Evolutionary conservation across 2,113 vertebrate species (phyloP).

Genomic region (Actinemys pallida): DNA sequence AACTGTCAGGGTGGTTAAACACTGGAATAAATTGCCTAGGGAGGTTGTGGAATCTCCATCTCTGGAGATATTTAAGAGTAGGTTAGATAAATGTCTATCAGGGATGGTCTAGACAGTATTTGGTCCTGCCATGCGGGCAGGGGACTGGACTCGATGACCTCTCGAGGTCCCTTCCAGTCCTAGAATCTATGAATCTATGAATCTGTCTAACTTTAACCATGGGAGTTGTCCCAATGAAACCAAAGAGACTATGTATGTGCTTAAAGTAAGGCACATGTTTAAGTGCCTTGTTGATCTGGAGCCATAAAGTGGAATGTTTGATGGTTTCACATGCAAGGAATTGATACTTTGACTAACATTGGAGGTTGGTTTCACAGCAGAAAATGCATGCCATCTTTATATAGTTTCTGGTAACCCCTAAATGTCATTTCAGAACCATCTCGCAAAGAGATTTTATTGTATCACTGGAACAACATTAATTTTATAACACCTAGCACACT

Average conservation of each 20-base stretch:
- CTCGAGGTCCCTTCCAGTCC: no score
- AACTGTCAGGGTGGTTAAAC: no score
- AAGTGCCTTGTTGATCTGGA: not conserved
- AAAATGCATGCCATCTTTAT: fast-evolving
- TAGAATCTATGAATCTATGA: no score
- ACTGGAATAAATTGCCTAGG: no score
- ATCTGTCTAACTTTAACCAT: not conserved
- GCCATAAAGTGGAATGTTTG: not conserved
- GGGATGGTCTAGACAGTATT: no score
- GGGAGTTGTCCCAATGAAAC: not conserved
- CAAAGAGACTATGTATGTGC: not conserved
- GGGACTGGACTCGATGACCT: no score
- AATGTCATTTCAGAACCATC: not conserved
- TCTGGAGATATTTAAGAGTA: no score
- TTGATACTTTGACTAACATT: fast-evolving
- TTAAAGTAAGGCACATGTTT: not conserved
- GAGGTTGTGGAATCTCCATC: no score
- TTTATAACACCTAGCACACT: fast-evolving
- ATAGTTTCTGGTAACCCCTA: not conserved
- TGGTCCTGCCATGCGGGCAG: no score
- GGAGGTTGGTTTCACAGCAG: not conserved
- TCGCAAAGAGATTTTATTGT: not conserved
- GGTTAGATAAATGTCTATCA: no score
- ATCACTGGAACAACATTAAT: not conserved
- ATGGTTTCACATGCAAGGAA: not conserved